Evolutionary conservation across 2,888 invertebrate species (phyloP).

Genomic region (Salticus scenicus): DNA sequence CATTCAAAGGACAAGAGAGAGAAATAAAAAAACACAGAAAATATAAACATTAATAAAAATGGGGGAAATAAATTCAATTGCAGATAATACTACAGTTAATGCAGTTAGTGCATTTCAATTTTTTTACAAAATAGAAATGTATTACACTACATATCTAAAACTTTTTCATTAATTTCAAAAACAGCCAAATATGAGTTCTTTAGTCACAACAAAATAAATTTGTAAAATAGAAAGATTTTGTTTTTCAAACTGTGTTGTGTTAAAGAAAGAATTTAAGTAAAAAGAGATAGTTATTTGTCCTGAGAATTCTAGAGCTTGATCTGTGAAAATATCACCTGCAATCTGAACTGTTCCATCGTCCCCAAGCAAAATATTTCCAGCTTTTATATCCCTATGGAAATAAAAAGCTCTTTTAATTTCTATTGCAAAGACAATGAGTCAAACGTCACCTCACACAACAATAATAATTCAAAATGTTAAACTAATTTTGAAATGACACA

Average conservation of each 20-base stretch:
- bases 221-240: background rate
- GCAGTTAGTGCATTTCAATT: no score
- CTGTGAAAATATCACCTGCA: conserved; percentile 78
- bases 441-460: conserved; percentile 28
- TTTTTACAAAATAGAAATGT: no score
- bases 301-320: background rate
- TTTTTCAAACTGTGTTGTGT: no score
- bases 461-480: background rate
- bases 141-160: no score
- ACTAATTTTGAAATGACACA: no score
- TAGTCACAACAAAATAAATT: background rate
- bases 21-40: no score
- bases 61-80: no score
- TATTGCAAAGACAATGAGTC: conserved; percentile 28
- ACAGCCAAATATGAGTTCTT: background rate
- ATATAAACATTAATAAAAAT: no score
- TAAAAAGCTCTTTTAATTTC: conserved; percentile 33
- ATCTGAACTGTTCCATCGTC: conserved; percentile 98
- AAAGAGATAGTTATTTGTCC: no score
- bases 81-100: no score
- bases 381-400: conserved; percentile 89
- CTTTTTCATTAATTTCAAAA: background rate
- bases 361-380: conserved; percentile 96
- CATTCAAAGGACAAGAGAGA: no score
- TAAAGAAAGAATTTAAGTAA: no score